Evolutionary conservation across 2,797 vertebrate genomes (phyloP), one percentile per base, ranked within the genome.

Genomic region (Alcedo atthis): DNA sequence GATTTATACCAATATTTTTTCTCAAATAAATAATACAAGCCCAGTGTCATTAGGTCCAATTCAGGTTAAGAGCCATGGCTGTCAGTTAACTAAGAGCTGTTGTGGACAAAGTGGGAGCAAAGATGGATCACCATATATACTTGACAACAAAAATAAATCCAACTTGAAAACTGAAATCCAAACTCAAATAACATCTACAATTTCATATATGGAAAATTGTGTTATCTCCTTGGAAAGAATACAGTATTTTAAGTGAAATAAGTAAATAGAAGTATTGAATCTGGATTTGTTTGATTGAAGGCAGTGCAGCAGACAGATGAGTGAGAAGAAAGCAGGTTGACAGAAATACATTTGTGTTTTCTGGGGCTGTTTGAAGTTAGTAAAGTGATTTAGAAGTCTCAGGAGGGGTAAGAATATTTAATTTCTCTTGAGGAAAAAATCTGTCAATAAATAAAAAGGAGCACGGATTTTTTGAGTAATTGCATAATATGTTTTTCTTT

Each of bases 381-480:
- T 81, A 66, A 77, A 75, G 81, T 59, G 26, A 71, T 57, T 62
- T 85, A 17, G n/a, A 81, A 87, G 48, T 30, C 63, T 78, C 37
- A 77, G 63, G 76, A 62, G 45, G 26, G 57, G 70, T 46, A 35
- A 84, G 75, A 84, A 89, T 53, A 85, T 40, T 64, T 62, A 64
- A 68, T 80, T 82, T 64, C 43, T 76, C 42, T 22, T 33, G 48
- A 80, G 54, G 51, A 80, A 82, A 78, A 68, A 58, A 26, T 35
- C 20, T 85, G 80, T 82, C 87, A 81, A 80, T 76, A 87, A 90
- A 69, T 74, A 85, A 89, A 55, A 55, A 66, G 21, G 16, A n/a
- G 24, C 35, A 48, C 10, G 32, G 74, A 83, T 88, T 84, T 92
- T 88, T 81, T 88, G 54, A 93, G 74, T 67, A 83, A 40, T 66